phyloP scores from a whole-genome alignment of 2,888 invertebrate species.

The Agrotis segetum region DNA sequence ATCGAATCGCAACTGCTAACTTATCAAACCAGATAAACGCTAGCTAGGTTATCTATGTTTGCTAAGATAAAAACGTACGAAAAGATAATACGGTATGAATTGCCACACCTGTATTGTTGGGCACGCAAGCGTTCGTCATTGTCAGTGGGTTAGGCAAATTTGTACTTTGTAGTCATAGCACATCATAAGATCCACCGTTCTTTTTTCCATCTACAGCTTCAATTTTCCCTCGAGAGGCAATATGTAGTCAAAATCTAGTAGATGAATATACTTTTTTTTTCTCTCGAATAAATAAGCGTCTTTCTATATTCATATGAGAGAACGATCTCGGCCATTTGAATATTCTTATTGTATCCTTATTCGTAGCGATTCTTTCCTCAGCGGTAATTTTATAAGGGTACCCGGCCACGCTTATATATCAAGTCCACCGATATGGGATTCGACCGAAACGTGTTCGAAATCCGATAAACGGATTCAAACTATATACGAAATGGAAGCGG shows the following conservation, averaged over 20 bases:
- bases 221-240: slow-evolving; percentile 52
- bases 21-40: slow-evolving; percentile 81
- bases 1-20: slow-evolving; percentile 79
- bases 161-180: slow-evolving; percentile 45
- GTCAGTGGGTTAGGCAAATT: slow-evolving; percentile 47
- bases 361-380: slow-evolving; percentile 74
- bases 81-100: slow-evolving; percentile 80
- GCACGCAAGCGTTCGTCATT: slow-evolving; percentile 52
- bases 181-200: slow-evolving; percentile 22
- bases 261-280: slow-evolving; percentile 63
- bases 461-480: slow-evolving; percentile 90
- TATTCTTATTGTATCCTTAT: slow-evolving; percentile 75
- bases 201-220: slow-evolving; percentile 49
- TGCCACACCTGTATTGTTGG: slow-evolving; percentile 85
- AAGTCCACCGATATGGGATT: slow-evolving; percentile 84
- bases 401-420: slow-evolving; percentile 81
- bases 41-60: slow-evolving; percentile 88
- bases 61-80: slow-evolving; percentile 83
- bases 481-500: slow-evolving; percentile 85
- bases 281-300: slow-evolving; percentile 64
- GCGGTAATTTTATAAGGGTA: slow-evolving; percentile 83
- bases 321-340: slow-evolving; percentile 69
- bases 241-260: slow-evolving; percentile 60
- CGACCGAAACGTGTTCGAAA: slow-evolving; percentile 87
- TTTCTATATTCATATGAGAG: slow-evolving; percentile 69